These are phyloP conservation scores for Hyla sarda DNA, from an alignment of 2,113 vertebrate species.

Conservation along the genomic window DNA sequence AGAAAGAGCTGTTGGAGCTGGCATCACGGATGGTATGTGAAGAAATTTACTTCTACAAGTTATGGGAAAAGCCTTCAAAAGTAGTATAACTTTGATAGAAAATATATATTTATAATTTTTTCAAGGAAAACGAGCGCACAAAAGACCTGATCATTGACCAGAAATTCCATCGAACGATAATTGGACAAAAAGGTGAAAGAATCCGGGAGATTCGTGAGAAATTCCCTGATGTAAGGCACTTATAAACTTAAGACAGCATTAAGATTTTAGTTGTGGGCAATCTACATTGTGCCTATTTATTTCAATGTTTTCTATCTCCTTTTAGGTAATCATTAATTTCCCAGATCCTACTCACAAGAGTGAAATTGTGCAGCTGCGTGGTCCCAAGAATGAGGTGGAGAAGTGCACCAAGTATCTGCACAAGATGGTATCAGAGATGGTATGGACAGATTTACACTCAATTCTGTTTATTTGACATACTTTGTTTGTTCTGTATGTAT, in stretches of 20 bases:
- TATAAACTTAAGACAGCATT: neutral
- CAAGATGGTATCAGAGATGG: slow-evolving; percentile 97
- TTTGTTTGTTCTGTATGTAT: no score
- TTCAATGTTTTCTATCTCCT: neutral
- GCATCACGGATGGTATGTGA: slow-evolving; percentile 92
- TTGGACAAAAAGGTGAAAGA: slow-evolving; percentile 97
- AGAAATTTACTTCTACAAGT: neutral
- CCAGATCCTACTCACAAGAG: slow-evolving; percentile 95
- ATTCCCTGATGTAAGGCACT: slow-evolving; percentile 86
- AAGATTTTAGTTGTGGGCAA: neutral
- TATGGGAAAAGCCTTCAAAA: neutral
- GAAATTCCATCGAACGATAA: slow-evolving; percentile 97
- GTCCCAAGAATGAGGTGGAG: slow-evolving; percentile 94
- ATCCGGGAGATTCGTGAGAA: slow-evolving; percentile 97
- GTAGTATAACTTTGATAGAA: neutral
- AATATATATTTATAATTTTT: neutral
- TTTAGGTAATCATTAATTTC: slow-evolving; percentile 97
- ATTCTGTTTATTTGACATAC: neutral
- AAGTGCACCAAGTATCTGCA: slow-evolving; percentile 98
- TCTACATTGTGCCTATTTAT: neutral
- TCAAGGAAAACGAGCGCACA: slow-evolving; percentile 97
- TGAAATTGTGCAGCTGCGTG: slow-evolving; percentile 95
- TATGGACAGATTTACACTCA: slow-evolving; percentile 65
- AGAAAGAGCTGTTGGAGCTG: slow-evolving; percentile 96
- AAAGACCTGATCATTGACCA: slow-evolving; percentile 99